A percentile compares a stretch with the other conserved stretches of the same genome.
Conservation (phyloP, 2,797 vertebrate species). For the Eupleurogrammus muticus region DNA sequence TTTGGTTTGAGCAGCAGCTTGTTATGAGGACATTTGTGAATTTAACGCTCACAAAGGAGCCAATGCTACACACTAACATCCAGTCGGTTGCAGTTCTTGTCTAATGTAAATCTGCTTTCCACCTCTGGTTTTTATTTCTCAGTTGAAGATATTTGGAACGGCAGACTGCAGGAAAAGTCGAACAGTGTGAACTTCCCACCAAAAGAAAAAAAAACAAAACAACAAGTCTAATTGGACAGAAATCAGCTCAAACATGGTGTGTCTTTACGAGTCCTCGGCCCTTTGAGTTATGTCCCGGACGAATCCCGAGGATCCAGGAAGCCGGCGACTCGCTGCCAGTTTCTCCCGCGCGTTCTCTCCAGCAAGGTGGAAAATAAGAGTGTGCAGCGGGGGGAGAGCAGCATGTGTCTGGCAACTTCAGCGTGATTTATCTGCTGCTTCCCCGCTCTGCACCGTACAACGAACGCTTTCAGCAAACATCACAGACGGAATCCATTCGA, state of each 20-base stretch:
- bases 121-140: neutral
- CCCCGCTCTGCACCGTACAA: neutral
- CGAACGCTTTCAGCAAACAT: neutral
- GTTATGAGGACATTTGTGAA: too few species aligned
- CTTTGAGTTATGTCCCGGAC: neutral
- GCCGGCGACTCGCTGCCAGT: too few species aligned
- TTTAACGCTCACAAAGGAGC: too few species aligned
- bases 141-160: too few species aligned
- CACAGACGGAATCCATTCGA: neutral
- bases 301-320: neutral
- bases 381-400: neutral
- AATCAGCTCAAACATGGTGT: too few species aligned
- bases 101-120: neutral
- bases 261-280: neutral
- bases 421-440: neutral
- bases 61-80: too few species aligned
- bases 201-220: neutral
- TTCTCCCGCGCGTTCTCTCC: too few species aligned
- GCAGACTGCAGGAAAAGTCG: neutral
- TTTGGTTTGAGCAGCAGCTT: too few species aligned
- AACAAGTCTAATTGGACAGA: too few species aligned
- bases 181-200: neutral
- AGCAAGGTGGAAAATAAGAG: neutral
- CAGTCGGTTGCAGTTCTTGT: neutral
- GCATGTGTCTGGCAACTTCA: neutral